phyloP scores from a whole-genome alignment of 1,140 invertebrate genomes.

The Bombus terrestris region DNA sequence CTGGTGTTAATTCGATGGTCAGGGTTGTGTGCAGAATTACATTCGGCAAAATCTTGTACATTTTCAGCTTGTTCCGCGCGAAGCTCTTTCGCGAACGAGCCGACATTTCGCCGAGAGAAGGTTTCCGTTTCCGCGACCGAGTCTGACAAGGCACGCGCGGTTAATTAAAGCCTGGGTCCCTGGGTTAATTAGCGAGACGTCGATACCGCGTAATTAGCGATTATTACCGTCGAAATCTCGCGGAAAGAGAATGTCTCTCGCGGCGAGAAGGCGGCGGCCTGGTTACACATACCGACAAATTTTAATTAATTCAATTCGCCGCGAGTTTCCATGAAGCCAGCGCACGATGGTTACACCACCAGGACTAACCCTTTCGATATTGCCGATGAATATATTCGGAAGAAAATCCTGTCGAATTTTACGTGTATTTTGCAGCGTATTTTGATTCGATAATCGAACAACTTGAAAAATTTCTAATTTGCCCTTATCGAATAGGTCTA shows the following conservation, averaged over 20 bases:
- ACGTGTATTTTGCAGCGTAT: too few relatives aligned
- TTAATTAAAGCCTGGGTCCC: slow-evolving; percentile 61
- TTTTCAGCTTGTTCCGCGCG: neutral
- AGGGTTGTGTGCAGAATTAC: too few relatives aligned
- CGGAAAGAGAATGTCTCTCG: slow-evolving; percentile 54
- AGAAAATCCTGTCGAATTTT: too few relatives aligned
- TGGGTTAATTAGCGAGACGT: slow-evolving; percentile 67
- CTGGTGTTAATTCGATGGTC: too few relatives aligned
- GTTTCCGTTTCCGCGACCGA: slow-evolving; percentile 39
- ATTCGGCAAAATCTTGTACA: neutral
- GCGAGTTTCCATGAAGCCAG: neutral
- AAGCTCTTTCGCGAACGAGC: neutral
- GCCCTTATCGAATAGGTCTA: too few relatives aligned
- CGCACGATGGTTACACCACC: slow-evolving; percentile 7
- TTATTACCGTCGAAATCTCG: slow-evolving; percentile 66
- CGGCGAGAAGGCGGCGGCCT: slow-evolving; percentile 9
- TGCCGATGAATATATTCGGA: too few relatives aligned
- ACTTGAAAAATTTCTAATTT: too few relatives aligned
- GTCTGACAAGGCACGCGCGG: slow-evolving; percentile 48
- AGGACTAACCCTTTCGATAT: slow-evolving; percentile 24
- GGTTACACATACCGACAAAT: slow-evolving; percentile 38
- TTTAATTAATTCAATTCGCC: slow-evolving; percentile 64
- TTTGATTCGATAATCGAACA: too few relatives aligned
- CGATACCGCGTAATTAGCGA: slow-evolving; percentile 68
- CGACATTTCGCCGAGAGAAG: slow-evolving; percentile 11